These are phyloP conservation scores for Phycodurus eques DNA, from an alignment of 2,113 vertebrate genomes.

Conservation along the genomic window DNA sequence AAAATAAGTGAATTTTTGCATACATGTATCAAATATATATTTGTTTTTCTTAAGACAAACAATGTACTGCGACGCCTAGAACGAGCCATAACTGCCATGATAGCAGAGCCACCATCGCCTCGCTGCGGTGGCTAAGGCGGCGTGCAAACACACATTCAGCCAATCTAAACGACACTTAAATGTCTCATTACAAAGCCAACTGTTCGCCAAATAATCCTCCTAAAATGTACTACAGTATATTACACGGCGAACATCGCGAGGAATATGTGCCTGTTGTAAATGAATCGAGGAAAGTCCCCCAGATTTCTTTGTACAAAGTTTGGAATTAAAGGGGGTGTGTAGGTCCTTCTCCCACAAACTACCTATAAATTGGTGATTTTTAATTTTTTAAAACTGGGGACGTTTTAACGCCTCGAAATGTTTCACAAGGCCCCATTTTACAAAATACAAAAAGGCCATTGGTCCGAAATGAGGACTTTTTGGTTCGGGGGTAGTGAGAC, in stretches of 20 bases:
- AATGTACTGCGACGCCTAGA: conserved; percentile 52
- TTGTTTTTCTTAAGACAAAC: conserved; percentile 13
- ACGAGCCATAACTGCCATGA: conserved; percentile 61
- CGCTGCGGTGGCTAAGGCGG: conserved; percentile 57
- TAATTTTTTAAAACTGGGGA: not conserved
- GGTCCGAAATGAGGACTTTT: conserved; percentile 14
- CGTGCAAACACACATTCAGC: conserved; percentile 36
- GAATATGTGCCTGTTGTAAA: not conserved
- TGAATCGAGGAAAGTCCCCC: conserved; percentile 5
- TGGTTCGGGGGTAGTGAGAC: not conserved
- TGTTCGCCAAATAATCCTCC: not conserved
- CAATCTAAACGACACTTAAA: conserved; percentile 27
- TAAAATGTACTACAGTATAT: not conserved
- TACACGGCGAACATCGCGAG: not conserved
- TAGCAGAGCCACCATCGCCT: conserved; percentile 55
- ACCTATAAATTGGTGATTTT: not conserved
- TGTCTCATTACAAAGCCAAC: conserved; percentile 20
- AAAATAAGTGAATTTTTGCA: conserved; percentile 20
- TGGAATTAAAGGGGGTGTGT: conserved; percentile 73
- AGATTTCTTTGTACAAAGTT: conserved; percentile 50
- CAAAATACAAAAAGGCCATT: conserved; percentile 38
- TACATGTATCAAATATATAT: not conserved
- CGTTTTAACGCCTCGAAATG: not conserved
- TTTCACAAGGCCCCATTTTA: conserved; percentile 20
- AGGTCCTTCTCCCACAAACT: conserved; percentile 40